Conservation (phyloP, 2,888 invertebrate species). For the Gisinianus flammeolus region DNA sequence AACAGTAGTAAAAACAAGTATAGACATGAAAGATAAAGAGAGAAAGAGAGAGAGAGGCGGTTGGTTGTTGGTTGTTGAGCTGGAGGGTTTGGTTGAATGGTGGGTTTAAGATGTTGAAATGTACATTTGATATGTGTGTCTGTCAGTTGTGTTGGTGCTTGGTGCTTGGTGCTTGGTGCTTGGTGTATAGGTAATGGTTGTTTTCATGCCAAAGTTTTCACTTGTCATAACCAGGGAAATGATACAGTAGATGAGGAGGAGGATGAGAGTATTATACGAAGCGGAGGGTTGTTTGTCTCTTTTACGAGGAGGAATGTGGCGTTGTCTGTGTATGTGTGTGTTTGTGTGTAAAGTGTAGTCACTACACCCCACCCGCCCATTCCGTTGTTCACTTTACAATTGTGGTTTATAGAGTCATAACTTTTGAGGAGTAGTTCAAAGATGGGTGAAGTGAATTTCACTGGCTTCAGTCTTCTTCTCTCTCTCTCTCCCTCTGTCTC, state of each 20-base stretch:
- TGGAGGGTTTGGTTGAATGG: too few species aligned
- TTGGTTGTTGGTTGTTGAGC: too few species aligned
- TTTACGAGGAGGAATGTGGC: slow-evolving; percentile 41
- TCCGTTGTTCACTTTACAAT: slow-evolving; percentile 49
- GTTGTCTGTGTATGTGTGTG: slow-evolving; percentile 25
- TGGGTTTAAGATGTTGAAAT: too few species aligned
- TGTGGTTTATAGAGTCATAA: slow-evolving; percentile 51
- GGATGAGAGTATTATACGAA: slow-evolving; percentile 37
- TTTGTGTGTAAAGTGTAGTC: slow-evolving; percentile 1
- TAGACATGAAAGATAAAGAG: background rate
- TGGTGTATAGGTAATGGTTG: slow-evolving; percentile 37
- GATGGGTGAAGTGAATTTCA: slow-evolving; percentile 44
- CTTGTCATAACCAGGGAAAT: slow-evolving; percentile 43
- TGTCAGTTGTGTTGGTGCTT: too few species aligned
- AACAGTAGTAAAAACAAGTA: too few species aligned
- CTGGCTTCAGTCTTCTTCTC: slow-evolving; percentile 3
- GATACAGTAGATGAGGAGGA: slow-evolving; percentile 40
- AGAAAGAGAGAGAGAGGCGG: background rate
- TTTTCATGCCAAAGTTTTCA: slow-evolving; percentile 48
- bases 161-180: too few species aligned
- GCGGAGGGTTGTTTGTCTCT: slow-evolving; percentile 44
- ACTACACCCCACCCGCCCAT: slow-evolving; percentile 12
- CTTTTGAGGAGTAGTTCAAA: slow-evolving; percentile 41
- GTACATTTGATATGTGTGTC: too few species aligned
- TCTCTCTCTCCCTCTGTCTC: background rate